Conservation (phyloP, 2,113 vertebrate species). For the Neoarius graeffei region DNA sequence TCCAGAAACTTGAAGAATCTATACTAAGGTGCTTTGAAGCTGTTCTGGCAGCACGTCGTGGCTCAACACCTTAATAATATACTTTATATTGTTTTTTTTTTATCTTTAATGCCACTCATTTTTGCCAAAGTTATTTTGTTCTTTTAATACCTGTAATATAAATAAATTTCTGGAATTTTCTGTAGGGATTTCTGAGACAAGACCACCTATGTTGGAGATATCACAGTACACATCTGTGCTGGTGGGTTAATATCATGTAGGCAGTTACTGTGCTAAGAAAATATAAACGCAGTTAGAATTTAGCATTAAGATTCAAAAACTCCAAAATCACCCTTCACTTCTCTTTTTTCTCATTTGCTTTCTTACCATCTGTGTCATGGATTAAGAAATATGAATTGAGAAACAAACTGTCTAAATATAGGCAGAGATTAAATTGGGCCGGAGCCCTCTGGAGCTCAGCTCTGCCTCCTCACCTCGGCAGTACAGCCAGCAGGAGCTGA, state of each 20-base stretch:
- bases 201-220: not conserved
- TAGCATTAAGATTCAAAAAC: not conserved
- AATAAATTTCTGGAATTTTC: not conserved
- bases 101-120: too few species aligned
- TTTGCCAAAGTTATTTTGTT: not conserved
- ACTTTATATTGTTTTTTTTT: not conserved
- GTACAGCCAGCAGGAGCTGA: too few species aligned
- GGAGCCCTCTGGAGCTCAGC: too few species aligned
- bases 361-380: not conserved
- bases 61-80: not conserved
- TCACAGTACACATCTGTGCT: not conserved
- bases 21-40: not conserved
- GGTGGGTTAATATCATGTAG: not conserved
- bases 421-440: too few species aligned
- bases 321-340: not conserved
- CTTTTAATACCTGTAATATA: not conserved
- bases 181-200: not conserved
- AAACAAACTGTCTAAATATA: too few species aligned
- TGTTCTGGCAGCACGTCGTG: not conserved
- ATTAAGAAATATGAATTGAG: not conserved
- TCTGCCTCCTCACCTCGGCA: too few species aligned
- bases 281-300: not conserved
- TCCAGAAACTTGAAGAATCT: too few species aligned
- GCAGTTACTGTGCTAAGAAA: not conserved
- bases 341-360: not conserved